phyloP scores from a whole-genome alignment of 2,888 invertebrate species.

The Notocelia uddmanniana region DNA sequence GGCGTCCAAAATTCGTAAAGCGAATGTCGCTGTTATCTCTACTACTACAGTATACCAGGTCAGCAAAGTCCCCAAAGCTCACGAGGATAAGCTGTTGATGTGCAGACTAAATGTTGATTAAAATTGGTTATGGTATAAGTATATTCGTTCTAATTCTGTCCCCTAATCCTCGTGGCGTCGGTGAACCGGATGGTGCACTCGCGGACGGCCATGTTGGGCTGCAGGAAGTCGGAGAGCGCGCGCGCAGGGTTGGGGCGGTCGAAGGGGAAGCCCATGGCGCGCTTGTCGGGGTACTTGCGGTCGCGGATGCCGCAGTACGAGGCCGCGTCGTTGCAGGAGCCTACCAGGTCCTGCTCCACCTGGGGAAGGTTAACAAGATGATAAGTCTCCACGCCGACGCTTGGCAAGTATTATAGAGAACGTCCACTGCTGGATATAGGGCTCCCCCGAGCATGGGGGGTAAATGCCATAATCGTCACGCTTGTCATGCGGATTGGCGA shows the following conservation, averaged over 20 bases:
- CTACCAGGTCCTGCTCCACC: slow-evolving; percentile 83
- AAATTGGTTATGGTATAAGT: neutral
- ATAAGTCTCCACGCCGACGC: neutral
- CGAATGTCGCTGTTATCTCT: too few relatives aligned
- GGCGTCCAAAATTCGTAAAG: too few relatives aligned
- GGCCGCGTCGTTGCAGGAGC: slow-evolving; percentile 87
- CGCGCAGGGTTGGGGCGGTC: slow-evolving; percentile 88
- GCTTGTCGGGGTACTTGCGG: slow-evolving; percentile 88
- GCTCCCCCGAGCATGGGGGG: too few relatives aligned
- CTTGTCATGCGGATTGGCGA: too few relatives aligned
- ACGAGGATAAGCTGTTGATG: too few relatives aligned
- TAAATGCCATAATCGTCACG: too few relatives aligned
- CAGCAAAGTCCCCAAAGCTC: too few relatives aligned
- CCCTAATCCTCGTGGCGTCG: slow-evolving; percentile 77
- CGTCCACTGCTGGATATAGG: too few relatives aligned
- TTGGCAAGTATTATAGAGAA: too few relatives aligned
- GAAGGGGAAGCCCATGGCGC: slow-evolving; percentile 92
- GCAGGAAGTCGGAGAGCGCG: slow-evolving; percentile 88
- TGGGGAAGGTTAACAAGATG: slow-evolving; percentile 50
- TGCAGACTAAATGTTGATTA: too few relatives aligned
- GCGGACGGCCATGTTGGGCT: slow-evolving; percentile 90
- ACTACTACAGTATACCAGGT: too few relatives aligned
- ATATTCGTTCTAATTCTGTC: slow-evolving; percentile 53
- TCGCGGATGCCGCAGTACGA: slow-evolving; percentile 90
- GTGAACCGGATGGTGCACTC: slow-evolving; percentile 87